Evolutionary conservation across 35 echinoderm and acorn worm genomes (phyloP), one percentile per base, ranked within the genome.

Genomic region (Acanthaster planci): DNA sequence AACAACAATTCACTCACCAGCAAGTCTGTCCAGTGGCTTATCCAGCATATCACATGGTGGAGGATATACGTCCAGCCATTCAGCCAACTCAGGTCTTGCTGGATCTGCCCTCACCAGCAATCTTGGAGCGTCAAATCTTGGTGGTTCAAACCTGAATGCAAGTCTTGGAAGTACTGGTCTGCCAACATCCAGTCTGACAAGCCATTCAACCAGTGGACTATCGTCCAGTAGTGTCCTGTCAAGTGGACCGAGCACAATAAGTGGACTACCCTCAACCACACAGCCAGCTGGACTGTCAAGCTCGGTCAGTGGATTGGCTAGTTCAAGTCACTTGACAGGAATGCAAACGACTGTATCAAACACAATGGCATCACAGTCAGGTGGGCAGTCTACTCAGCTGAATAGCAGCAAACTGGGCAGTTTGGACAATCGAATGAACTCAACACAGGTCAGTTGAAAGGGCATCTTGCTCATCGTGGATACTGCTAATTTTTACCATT

Each of bases 301-400:
- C 64, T 72, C 56, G 80, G 86, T 77, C 26, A 64, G 86, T 60
- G 55, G 86, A 81, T 39, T 80, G 58, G 82, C 86, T 18, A 85
- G 91, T 54, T 89, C 91, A 31, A 83, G 92, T 64, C 86, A 94
- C 81, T 59, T 88, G 35, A 76, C 40, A 15, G 85, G 40, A 80
- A 64, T 60, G 84, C 89, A 80, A 91, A 85, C 80, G 83, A 68
- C 78, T 81, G 80, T 77, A 67, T 87, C 85, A 54, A 85, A 72
- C 23, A 31, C 64, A 34, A 79, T 89, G 89, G 55, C 94, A 54
- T 86, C 93, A 30, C 93, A 97, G 76, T 85, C 85, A 3, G 84
- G 85, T 78, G 89, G 85, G 51, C 93, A 91, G 76, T 86, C 88
- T 40, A 84, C 91, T 51, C 85, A 88, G 34, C 78, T 92, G 51